A percentile compares a stretch with the other conserved stretches of the same genome.
These are phyloP conservation scores for Bellardia pandia DNA, from an alignment of 2,888 invertebrate genomes.

Conservation along the genomic window DNA sequence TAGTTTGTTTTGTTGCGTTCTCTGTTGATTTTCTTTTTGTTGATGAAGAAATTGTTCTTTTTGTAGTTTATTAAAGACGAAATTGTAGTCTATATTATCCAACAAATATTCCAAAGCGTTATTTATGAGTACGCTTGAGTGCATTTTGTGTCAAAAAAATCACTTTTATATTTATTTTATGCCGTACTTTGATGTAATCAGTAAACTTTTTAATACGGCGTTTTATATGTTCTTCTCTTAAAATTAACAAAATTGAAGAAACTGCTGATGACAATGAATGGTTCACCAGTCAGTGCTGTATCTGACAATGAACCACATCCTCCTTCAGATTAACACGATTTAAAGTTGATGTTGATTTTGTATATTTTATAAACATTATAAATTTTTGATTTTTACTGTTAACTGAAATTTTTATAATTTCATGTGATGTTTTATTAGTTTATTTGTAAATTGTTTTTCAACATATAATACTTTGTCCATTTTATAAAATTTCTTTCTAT, in stretches of 20 bases:
- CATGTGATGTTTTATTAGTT: conserved; percentile 17
- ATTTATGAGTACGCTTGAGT: conserved; percentile 77
- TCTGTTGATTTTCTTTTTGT: conserved; percentile 61
- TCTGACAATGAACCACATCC: conserved; percentile 38
- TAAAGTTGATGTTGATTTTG: conserved; percentile 19
- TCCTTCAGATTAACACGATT: conserved; percentile 37
- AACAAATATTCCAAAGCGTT: conserved; percentile 74
- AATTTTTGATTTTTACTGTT: conserved; percentile 42
- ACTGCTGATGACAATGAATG: conserved; percentile 36
- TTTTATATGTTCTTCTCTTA: not conserved
- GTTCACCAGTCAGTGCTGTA: conserved; percentile 31
- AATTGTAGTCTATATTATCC: conserved; percentile 69
- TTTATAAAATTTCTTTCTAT: conserved; percentile 45
- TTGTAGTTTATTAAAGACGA: conserved; percentile 43
- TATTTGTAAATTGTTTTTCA: conserved; percentile 35
- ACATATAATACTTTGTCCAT: conserved; percentile 58
- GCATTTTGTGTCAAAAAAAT: conserved; percentile 79
- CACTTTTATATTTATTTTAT: conserved; percentile 42
- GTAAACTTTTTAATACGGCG: conserved; percentile 24
- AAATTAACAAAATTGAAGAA: conserved; percentile 23
- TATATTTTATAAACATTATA: conserved; percentile 52
- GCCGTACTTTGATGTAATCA: conserved; percentile 32
- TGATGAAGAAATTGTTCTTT: conserved; percentile 65
- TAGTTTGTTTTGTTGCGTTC: conserved; percentile 64
- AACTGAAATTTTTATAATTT: conserved; percentile 27